Percentiles rank a stretch among this genome's conserved stretches.
Evolutionary conservation across 2,113 vertebrate genomes (phyloP).

Genomic region (Phrynocephalus versicolor): DNA sequence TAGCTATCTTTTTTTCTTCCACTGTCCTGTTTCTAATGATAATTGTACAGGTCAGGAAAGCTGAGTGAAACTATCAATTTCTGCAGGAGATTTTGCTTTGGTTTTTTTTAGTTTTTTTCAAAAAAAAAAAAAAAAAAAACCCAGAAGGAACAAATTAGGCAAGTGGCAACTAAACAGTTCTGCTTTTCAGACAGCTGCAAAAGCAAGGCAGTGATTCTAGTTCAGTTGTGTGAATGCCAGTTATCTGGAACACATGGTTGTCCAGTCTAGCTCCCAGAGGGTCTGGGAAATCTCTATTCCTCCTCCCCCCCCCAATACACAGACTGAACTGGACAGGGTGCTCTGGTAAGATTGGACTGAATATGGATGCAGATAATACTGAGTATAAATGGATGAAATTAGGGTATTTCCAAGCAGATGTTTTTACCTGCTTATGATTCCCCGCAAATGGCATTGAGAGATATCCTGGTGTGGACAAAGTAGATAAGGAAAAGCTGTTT

Average conservation of each 20-base stretch:
- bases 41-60: conserved; percentile 64
- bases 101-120: background rate
- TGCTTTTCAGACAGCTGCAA: too few species aligned
- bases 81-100: background rate
- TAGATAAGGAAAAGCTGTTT: too few species aligned
- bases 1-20: background rate
- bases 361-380: too few species aligned
- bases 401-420: too few species aligned
- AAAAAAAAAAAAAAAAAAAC: too few species aligned
- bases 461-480: too few species aligned
- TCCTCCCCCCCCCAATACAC: too few species aligned
- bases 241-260: background rate
- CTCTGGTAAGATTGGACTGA: background rate
- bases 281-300: background rate
- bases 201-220: background rate
- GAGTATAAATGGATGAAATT: too few species aligned
- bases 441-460: too few species aligned
- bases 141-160: too few species aligned
- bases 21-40: conserved; percentile 55
- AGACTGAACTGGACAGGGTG: background rate
- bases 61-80: conserved; percentile 57
- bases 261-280: background rate
- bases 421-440: too few species aligned
- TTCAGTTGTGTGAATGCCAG: background rate
- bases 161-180: too few species aligned